Percentiles rank a stretch among this genome's conserved stretches.
These are phyloP conservation scores for Plestiodon gilberti DNA, from an alignment of 2,113 vertebrate genomes.

Conservation along the genomic window DNA sequence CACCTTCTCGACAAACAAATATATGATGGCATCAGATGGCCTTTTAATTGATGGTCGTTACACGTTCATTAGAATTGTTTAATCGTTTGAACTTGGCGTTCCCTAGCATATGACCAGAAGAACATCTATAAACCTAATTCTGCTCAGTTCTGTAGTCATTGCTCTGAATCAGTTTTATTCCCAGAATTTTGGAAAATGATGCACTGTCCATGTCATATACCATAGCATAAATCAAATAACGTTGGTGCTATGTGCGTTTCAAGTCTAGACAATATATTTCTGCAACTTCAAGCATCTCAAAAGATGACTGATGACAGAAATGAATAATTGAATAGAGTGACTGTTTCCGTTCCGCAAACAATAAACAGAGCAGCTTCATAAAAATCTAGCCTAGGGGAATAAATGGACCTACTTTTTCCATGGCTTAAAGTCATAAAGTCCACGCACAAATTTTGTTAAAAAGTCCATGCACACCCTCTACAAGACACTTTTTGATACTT, in stretches of 20 bases:
- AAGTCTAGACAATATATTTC: conserved; percentile 61
- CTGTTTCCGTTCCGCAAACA: conserved; percentile 39
- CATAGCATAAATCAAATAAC: conserved; percentile 59
- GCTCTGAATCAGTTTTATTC: neutral
- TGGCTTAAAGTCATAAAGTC: conserved; percentile 3
- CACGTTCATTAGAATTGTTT: neutral
- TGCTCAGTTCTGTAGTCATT: neutral
- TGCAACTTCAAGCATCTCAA: conserved; percentile 56
- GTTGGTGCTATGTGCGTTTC: conserved; percentile 48
- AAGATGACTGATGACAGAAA: conserved; percentile 66
- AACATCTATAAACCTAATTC: neutral
- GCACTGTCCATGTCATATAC: conserved; percentile 44
- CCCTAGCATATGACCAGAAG: neutral
- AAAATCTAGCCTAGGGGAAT: conserved; percentile 39
- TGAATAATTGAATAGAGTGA: conserved; percentile 58
- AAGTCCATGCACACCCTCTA: neutral
- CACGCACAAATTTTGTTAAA: neutral
- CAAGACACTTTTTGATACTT: neutral
- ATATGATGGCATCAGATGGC: neutral
- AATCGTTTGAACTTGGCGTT: neutral
- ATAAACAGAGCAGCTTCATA: conserved; percentile 24
- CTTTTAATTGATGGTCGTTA: no score
- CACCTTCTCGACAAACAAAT: neutral
- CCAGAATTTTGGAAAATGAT: conserved; percentile 37
- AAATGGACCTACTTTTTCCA: conserved; percentile 27